Percentiles rank a stretch among this genome's conserved stretches.
Conservation (phyloP, 2,113 vertebrate species). For the Ictidomys tridecemlineatus region DNA sequence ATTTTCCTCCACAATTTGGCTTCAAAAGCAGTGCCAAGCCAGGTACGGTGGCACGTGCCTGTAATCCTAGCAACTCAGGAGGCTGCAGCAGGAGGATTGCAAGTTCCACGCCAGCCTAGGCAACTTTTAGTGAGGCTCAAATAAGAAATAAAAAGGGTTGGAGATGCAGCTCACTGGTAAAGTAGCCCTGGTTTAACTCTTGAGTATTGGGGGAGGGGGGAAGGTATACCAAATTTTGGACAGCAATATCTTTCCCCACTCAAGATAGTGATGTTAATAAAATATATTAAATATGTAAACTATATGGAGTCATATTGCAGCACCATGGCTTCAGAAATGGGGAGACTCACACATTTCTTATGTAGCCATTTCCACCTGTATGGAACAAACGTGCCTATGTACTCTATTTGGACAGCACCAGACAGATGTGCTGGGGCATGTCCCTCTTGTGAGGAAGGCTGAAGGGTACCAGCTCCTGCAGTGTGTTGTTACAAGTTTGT, state of each 20-base stretch:
- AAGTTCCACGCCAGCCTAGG: too few relatives aligned
- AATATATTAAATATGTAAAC: not conserved
- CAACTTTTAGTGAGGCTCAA: too few relatives aligned
- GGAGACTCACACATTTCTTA: not conserved
- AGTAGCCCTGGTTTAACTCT: too few relatives aligned
- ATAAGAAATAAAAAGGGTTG: too few relatives aligned
- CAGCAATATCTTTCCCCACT: not conserved
- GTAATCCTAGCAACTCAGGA: too few relatives aligned
- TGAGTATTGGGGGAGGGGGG: too few relatives aligned
- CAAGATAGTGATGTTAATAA: not conserved
- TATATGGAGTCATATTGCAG: not conserved
- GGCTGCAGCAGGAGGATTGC: too few relatives aligned
- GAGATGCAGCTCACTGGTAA: too few relatives aligned
- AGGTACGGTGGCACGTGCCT: too few relatives aligned
- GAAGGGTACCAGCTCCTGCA: too few relatives aligned
- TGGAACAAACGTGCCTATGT: too few relatives aligned
- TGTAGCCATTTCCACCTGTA: not conserved
- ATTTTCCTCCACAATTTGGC: not conserved
- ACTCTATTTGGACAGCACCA: not conserved
- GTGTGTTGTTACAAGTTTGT: not conserved
- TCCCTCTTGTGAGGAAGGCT: not conserved
- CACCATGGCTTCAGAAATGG: not conserved
- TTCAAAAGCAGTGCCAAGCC: not conserved
- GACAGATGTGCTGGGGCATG: too few relatives aligned
- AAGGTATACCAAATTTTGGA: not conserved